Evolutionary conservation across 2,113 vertebrate genomes (phyloP), one percentile per base, ranked within the genome.

Genomic region (Chloroceryle aenea): DNA sequence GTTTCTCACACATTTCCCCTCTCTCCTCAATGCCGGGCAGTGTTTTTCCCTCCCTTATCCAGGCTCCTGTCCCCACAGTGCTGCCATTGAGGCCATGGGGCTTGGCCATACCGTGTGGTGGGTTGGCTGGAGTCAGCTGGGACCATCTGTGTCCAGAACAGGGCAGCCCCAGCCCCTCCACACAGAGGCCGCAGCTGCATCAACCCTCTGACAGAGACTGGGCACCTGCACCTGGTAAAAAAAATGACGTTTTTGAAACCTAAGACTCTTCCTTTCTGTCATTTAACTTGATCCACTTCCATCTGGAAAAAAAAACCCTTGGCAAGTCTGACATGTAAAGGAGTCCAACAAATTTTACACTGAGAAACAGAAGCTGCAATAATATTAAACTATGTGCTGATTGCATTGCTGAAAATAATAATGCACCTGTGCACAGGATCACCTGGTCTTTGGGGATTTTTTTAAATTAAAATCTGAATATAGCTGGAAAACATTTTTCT

Each of bases 61-160:
- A n/a, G 55, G 32, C 32, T 59, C 14, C 45, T 26, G 22, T 8
- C 59, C 23, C 38, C 38, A 40, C 38, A 40, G 38, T 40, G 38
- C 38, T 12, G 12, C 38, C 38, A 40, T 40, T 12, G n/a, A 59
- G 56, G 2, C 38, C 12, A 6, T 0, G 1, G 26, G 30, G 13
- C 9, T 47, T 17, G 43, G 14, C 15, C 0, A 0, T 26, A 17
- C 17, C 26, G 19, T 4, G 50, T 0, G 1, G 3, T n/a, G 40
- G 27, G 15, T 19, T 0, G 1, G 2, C 4, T 38, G 17, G 17
- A 53, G 10, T 6, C 0, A 0, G 10, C 25, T 47, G 64, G 29
- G 73, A 63, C 19, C 1, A 0, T 4, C 19, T 62, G 7, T 50
- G 42, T 34, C 32, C 1, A 3, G 3, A 0, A 25, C 1, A 1